phyloP scores from a whole-genome alignment of 1,140 invertebrate species.

The Drosophila watanabei region DNA sequence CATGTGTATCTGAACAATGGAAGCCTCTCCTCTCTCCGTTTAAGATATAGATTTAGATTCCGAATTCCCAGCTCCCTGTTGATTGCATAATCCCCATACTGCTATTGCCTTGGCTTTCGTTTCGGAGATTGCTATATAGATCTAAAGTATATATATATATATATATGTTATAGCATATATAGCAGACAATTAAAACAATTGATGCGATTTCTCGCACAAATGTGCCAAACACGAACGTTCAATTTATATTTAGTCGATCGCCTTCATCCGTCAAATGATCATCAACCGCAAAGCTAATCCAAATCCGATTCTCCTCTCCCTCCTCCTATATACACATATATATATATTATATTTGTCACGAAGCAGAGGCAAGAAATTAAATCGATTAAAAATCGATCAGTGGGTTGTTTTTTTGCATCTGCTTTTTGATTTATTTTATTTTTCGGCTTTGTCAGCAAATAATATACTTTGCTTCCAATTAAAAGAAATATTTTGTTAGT shows the following conservation, averaged over 20 bases:
- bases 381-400: slow-evolving; percentile 43
- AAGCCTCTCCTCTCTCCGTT: background rate
- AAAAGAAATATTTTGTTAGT: background rate
- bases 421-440: background rate
- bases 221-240: slow-evolving; percentile 79
- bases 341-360: slow-evolving; percentile 5
- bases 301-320: background rate
- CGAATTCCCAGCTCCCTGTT: background rate
- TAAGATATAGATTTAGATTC: slow-evolving; percentile 1
- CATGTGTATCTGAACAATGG: background rate
- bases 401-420: background rate
- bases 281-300: slow-evolving; percentile 17
- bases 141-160: slow-evolving; percentile 13
- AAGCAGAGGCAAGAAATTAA: slow-evolving; percentile 28
- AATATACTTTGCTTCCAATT: background rate
- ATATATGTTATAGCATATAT: slow-evolving; percentile 26
- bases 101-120: slow-evolving; percentile 2
- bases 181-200: slow-evolving; percentile 75
- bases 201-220: slow-evolving; percentile 80
- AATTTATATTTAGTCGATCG: slow-evolving; percentile 80
- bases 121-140: slow-evolving; percentile 1
- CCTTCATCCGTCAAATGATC: slow-evolving; percentile 73
- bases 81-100: slow-evolving; percentile 12
- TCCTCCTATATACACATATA: background rate
- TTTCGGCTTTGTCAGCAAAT: background rate